Conservation (phyloP, 2,113 vertebrate genomes). For the Microcebus lehilahytsara region DNA sequence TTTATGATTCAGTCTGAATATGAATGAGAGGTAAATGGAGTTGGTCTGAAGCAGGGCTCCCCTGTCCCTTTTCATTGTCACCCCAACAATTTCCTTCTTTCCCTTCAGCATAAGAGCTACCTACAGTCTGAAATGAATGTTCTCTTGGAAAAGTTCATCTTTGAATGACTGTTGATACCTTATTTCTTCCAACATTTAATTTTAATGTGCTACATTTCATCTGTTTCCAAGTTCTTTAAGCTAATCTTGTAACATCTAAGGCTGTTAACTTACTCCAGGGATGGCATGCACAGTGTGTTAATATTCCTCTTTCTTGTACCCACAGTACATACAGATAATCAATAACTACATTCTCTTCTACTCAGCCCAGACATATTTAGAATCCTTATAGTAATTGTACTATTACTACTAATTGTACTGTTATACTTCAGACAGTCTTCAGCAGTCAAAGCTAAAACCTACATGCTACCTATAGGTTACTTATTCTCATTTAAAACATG, state of each 20-base stretch:
- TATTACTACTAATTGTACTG: too few relatives aligned
- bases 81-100: background rate
- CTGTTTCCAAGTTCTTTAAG: background rate
- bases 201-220: background rate
- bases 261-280: background rate
- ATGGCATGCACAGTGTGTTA: background rate
- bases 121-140: background rate
- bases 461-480: background rate
- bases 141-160: background rate
- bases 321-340: background rate
- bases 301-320: background rate
- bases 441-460: background rate
- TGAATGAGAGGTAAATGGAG: background rate
- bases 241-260: background rate
- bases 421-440: background rate
- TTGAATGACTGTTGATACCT: background rate
- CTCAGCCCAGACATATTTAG: background rate
- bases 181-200: background rate
- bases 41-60: background rate
- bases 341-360: background rate
- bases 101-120: background rate
- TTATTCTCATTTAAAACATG: background rate
- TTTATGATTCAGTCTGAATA: background rate
- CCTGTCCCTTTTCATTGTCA: too few relatives aligned
- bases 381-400: background rate